Evolutionary conservation across 2,888 invertebrate genomes (phyloP).

Genomic region (Oligia strigilis): DNA sequence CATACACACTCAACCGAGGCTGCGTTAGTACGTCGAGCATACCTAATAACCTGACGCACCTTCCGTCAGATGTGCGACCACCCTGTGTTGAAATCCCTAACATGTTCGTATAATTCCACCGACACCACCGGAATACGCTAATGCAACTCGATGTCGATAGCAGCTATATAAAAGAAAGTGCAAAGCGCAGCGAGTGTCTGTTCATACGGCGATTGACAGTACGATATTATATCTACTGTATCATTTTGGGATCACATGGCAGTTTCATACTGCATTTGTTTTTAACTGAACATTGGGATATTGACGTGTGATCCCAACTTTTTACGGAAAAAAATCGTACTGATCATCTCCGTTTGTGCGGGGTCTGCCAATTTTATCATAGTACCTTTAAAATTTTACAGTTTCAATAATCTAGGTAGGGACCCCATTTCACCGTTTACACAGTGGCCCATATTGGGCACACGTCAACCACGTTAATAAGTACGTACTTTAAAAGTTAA

Average conservation of each 20-base stretch:
- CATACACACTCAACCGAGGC: not conserved
- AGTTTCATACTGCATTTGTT: not conserved
- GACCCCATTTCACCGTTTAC: conserved; percentile 1
- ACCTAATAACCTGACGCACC: too few species aligned
- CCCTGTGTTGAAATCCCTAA: too few species aligned
- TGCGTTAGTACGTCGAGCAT: not conserved
- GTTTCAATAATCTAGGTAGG: not conserved
- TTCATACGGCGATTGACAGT: not conserved
- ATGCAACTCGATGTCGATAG: not conserved
- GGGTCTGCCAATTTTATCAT: not conserved
- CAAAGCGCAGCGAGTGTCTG: not conserved
- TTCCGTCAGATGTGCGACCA: too few species aligned
- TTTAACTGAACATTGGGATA: not conserved
- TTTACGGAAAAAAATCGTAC: not conserved
- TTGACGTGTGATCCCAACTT: not conserved
- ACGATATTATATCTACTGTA: too few species aligned
- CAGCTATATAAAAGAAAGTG: not conserved
- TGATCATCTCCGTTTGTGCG: not conserved
- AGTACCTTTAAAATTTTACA: not conserved
- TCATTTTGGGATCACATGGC: too few species aligned
- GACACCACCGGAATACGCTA: not conserved
- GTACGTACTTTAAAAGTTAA: conserved; percentile 28
- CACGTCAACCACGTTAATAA: conserved; percentile 18
- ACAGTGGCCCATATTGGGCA: conserved; percentile 18
- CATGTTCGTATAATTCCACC: too few species aligned